Evolutionary conservation across 2,113 vertebrate species (phyloP).

Genomic region (Microcebus murinus): DNA sequence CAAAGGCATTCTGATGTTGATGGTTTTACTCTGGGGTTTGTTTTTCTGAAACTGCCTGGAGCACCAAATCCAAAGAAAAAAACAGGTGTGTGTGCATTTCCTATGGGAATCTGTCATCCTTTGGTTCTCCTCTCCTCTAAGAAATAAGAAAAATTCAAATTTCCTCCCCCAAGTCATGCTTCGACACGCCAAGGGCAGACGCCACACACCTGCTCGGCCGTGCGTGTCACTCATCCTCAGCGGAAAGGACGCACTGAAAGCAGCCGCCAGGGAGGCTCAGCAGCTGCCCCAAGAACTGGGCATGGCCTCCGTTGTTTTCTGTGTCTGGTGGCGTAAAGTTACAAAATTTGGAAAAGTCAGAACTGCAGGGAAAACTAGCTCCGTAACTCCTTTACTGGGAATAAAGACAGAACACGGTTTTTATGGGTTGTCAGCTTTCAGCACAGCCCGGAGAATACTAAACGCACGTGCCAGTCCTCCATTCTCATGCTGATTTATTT

Average conservation of each 20-base stretch:
- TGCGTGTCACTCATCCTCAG: slow-evolving; percentile 20
- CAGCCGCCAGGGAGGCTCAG: rapidly evolving
- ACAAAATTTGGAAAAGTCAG: neutral
- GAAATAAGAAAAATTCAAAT: slow-evolving; percentile 52
- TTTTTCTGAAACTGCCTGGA: slow-evolving; percentile 57
- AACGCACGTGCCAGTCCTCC: neutral
- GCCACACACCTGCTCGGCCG: slow-evolving; percentile 30
- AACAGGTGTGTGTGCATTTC: slow-evolving; percentile 57
- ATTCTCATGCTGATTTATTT: neutral
- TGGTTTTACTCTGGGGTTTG: slow-evolving; percentile 48
- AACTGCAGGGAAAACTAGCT: neutral
- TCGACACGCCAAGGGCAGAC: slow-evolving; percentile 41
- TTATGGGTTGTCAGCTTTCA: neutral
- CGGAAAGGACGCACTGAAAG: neutral
- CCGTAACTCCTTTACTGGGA: neutral
- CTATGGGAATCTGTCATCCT: slow-evolving; percentile 67
- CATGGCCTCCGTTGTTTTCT: neutral
- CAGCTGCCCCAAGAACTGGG: neutral
- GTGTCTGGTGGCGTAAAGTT: neutral
- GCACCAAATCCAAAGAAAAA: neutral
- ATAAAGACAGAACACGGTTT: neutral
- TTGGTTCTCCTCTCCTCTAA: neutral
- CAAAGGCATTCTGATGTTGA: slow-evolving; percentile 32
- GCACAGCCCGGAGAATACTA: neutral
- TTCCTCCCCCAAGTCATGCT: slow-evolving; percentile 66